Evolutionary conservation across 2,113 vertebrate species (phyloP), one percentile per base, ranked within the genome.

Genomic region (Strix aluco): DNA sequence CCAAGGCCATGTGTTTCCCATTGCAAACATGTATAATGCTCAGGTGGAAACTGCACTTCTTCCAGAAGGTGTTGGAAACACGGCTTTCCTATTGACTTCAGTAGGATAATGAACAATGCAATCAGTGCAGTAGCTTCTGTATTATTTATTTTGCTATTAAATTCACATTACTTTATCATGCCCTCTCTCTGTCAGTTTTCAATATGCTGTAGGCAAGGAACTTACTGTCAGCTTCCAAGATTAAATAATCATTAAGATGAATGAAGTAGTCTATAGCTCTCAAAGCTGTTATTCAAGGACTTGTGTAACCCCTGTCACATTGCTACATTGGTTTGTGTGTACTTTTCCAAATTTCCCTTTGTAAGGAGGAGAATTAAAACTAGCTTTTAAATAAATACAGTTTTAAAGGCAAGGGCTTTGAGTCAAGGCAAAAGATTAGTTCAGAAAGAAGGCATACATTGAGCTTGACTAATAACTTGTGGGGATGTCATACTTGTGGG

Each of bases 131-230:
- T 57, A 92, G 62, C 87, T 92, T 79, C 74, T 96, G 54, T 94
- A 87, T 94, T 95, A 94, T 95, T 96, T 94, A 94, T 96, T 95
- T 94, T 92, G 78, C 70, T 92, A 82, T 97, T 95, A 92, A 95
- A 81, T 89, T 88, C 88, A 72, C 69, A 92, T 96, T 94, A 65
- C 46, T 86, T 90, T 90, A 81, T 59, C 49, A 47, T 92, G 71
- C 46, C 66, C 55, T 87, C 36, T 84, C 77, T 69, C 67, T 94
- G 91, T 58, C 89, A 90, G 81, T 73, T 94, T 94, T 94, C 66
- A 94, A 15, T 70, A 77, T 85, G 81, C 91, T 83, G 18, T 85
- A 92, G 95, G 94, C 77, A 89, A 81, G 59, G 71, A 95, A 83
- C 40, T 73, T 92, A 72, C 86, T 91, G 92, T 89, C 94, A 89